Evolutionary conservation across 1,140 invertebrate species (phyloP).

Genomic region (Pantala flavescens): DNA sequence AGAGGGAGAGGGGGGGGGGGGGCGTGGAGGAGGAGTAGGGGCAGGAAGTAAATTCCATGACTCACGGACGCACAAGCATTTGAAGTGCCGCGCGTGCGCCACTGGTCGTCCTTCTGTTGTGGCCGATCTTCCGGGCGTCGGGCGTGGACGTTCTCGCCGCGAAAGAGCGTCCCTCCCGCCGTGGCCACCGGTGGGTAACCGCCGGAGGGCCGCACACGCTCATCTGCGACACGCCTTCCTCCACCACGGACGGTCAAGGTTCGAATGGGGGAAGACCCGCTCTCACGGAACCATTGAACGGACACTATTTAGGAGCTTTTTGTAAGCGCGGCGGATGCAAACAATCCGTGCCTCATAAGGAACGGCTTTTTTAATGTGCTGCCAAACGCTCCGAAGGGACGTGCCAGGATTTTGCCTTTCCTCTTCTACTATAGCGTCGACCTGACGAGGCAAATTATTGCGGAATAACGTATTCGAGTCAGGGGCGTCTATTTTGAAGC

Average conservation of each 20-base stretch:
- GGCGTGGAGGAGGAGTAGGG: background rate
- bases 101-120: background rate
- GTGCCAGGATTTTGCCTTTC: too few species aligned
- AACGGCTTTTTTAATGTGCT: too few species aligned
- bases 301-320: too few species aligned
- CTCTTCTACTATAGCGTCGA: too few species aligned
- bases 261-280: background rate
- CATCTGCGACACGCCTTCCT: background rate
- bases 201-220: background rate
- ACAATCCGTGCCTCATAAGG: too few species aligned
- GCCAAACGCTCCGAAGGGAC: too few species aligned
- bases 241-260: background rate
- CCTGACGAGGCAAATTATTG: too few species aligned
- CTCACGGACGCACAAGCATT: background rate
- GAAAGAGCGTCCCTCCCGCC: background rate
- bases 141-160: background rate
- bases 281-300: background rate
- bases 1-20: background rate
- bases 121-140: background rate
- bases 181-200: background rate
- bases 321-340: too few species aligned
- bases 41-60: background rate
- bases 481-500: background rate
- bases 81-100: background rate
- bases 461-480: too few species aligned